Base-by-base conservation (phyloP, 2,113 vertebrate species). In the Gallinago media region DNA sequence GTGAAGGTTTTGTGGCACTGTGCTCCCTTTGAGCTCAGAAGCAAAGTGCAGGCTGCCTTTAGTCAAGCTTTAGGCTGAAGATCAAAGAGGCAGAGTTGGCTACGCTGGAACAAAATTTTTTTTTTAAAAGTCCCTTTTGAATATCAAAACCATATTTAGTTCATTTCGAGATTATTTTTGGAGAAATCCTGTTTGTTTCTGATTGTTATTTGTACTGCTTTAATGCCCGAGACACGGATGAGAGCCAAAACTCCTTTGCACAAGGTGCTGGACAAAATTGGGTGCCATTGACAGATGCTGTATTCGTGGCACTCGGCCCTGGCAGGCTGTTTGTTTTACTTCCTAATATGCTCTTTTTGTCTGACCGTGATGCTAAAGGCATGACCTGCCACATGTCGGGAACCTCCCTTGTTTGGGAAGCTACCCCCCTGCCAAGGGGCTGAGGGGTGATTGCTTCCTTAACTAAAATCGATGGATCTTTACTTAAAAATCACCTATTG, bases 71-170 rank as follows among this genome's bases (percentile, higher is more conserved):
- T 86, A 83, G 83, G 50, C 91, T 92, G 80, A 67, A 91, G 83
- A 96, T 97, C 92, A 94, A 92, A 97, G 94, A 92, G 72, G 14
- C 67, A 74, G 82, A 84, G 59, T 44, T 92, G 86, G 75, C 94
- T 86, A 55, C 3, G 3, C 46, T 84, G 50, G 78, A 93, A 93
- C 56, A 63, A 56, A 16, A 5, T 61, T 59, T 59, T 59, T 59
- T 59, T 61, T 26, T 5, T 55, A 75, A 49, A 63, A 77, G 42
- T 26, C 58, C 36, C 25, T 73, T 92, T 73, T 77, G 55, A 93
- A 73, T 93, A 68, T 61, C 70, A 89, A 90, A 90, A 76, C 2
- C 81, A 55, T 85, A 72, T 56, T 89, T 89, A 61, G 62, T 85
- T 93, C 29, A 59, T 84, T 96, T 91, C 59, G 77, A 55, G 63